These are phyloP conservation scores for Montifringilla adamsi DNA, from an alignment of 2,113 vertebrate species.

Conservation along the genomic window DNA sequence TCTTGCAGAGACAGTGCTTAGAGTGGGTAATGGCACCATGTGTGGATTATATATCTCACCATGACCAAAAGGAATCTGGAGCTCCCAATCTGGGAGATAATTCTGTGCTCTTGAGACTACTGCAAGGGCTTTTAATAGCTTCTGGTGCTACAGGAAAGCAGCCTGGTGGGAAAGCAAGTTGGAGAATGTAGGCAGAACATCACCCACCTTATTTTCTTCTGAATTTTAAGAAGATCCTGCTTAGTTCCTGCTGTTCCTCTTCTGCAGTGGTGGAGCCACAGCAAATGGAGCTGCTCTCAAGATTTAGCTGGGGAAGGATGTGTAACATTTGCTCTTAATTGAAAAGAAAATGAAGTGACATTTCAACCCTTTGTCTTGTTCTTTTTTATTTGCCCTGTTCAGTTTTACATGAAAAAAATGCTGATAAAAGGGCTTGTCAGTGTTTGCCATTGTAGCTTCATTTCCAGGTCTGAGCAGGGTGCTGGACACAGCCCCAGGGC, in stretches of 20 bases:
- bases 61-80: conserved; percentile 34
- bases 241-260: not conserved
- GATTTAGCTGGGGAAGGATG: not conserved
- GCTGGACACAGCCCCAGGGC: not conserved
- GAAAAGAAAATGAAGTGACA: not conserved
- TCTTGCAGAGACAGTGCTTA: conserved; percentile 7
- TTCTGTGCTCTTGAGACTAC: conserved; percentile 8
- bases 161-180: not conserved
- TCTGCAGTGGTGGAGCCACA: not conserved
- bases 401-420: not conserved
- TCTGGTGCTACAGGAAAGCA: not conserved
- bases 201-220: conserved; percentile 32
- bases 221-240: not conserved
- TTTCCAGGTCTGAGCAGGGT: not conserved
- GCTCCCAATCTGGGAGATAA: conserved; percentile 47
- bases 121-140: conserved; percentile 40
- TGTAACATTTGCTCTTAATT: not conserved
- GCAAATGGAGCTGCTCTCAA: not conserved
- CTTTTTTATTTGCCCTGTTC: not conserved
- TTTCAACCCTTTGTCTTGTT: not conserved
- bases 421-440: not conserved
- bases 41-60: conserved; percentile 19
- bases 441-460: not conserved
- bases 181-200: conserved; percentile 17
- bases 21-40: conserved; percentile 21